Conservation (phyloP, 2,888 invertebrate genomes). For the Rotaria macrura region DNA sequence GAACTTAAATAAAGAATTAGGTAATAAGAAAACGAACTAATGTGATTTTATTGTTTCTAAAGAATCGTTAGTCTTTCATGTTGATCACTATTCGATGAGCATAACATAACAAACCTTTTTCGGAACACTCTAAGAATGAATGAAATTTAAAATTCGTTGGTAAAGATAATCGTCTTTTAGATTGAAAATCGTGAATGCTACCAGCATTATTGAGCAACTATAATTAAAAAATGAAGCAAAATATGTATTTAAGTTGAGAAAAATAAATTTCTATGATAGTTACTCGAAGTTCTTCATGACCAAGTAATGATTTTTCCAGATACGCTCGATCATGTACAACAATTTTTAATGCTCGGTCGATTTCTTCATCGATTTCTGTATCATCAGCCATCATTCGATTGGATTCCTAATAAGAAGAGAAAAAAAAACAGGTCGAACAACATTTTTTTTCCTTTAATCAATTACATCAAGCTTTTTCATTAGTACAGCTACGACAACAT, state of each 20-base stretch:
- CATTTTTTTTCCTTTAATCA: neutral
- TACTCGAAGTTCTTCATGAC: slow-evolving; percentile 19
- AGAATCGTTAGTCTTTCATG: too few relatives aligned
- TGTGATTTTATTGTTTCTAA: too few relatives aligned
- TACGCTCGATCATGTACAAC: slow-evolving; percentile 35
- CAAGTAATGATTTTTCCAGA: slow-evolving; percentile 16
- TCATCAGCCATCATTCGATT: slow-evolving; percentile 50
- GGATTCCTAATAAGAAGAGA: slow-evolving; percentile 60
- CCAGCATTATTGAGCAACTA: slow-evolving; percentile 23
- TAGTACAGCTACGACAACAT: slow-evolving; percentile 95
- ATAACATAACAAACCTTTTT: too few relatives aligned
- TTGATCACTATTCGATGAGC: too few relatives aligned
- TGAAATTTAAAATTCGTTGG: slow-evolving; percentile 42
- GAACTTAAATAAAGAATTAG: too few relatives aligned
- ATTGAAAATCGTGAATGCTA: slow-evolving; percentile 22
- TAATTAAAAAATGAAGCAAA: neutral
- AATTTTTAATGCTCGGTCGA: slow-evolving; percentile 37
- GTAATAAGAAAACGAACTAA: too few relatives aligned
- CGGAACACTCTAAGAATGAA: neutral
- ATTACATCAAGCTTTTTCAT: slow-evolving; percentile 91
- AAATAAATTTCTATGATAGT: neutral
- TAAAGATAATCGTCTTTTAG: slow-evolving; percentile 38
- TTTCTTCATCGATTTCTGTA: slow-evolving; percentile 40
- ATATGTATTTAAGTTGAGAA: neutral
- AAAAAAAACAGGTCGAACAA: neutral